Base-by-base conservation (phyloP, 2,797 vertebrate species). In the Furcifer pardalis region DNA sequence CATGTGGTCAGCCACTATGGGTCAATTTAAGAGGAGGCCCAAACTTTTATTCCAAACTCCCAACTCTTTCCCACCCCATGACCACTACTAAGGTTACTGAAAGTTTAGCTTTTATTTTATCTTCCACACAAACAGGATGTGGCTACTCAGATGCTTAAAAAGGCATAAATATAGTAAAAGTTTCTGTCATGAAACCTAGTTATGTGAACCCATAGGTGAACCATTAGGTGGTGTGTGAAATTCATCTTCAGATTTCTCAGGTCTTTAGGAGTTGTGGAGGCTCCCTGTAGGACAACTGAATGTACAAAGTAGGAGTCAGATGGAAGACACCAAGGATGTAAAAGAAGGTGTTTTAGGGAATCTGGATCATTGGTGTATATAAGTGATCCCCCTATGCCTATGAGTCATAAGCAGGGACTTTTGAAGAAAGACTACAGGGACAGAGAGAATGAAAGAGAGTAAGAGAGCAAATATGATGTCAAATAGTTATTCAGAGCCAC, bases 41-140 rank as follows among this genome's bases (percentile, higher is more conserved):
- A 74, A 49, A 68, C 32, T 25, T 80, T 80, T 42, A 66, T 40
- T 65, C 72, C 44, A 85, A 75, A 80, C 15, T 12, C 37, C 19
- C 35, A 63, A 75, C n/a, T 66, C 35, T 60, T 40, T 37, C 52
- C 25, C 2, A 17, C 30, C 30, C 32, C n/a, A 19, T 56, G 52
- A 19, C 52, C 52, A 19, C 37, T 42, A 9, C 46, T 19, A 42
- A 79, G 63, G 72, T 82, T 81, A 62, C 17, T 25, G 44, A 84
- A 65, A 59, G 66, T 84, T 87, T 72, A 87, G 52, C 66, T 84
- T 88, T 83, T 56, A 30, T 71, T 83, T 75, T 65, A 56, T 63
- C 42, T 79, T 44, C 49, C 80, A 62, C 13, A 44, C 56, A 82
- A 83, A 79, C 35, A 79, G 84, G 82, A 81, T 81, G 86, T 72